Conservation (phyloP, 2,113 vertebrate species). For the Nansenia antarctica region DNA sequence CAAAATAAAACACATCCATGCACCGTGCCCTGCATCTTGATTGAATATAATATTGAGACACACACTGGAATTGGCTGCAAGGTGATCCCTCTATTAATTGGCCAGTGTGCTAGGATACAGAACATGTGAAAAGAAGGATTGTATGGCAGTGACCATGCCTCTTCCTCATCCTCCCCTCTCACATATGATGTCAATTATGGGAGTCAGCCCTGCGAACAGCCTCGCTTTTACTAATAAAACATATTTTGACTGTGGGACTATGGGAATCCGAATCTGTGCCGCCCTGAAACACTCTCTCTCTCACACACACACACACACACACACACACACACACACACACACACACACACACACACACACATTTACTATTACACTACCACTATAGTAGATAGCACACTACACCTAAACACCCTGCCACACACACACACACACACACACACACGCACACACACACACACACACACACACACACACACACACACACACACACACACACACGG, state of each 20-base stretch:
- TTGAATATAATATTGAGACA: not conserved
- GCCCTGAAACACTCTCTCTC: not conserved
- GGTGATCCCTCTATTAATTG: slow-evolving; percentile 11
- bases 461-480: slow-evolving; percentile 19
- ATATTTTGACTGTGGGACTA: slow-evolving; percentile 32
- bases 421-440: not conserved
- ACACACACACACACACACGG: not conserved
- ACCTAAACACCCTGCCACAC: not conserved
- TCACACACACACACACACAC: slow-evolving; percentile 7
- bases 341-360: not conserved
- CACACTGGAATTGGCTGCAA: not conserved
- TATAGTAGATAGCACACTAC: too few relatives aligned
- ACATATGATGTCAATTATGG: slow-evolving; percentile 40
- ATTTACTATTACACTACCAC: too few relatives aligned
- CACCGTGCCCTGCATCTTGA: not conserved
- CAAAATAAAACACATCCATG: not conserved
- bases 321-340: not conserved
- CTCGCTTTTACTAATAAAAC: slow-evolving; percentile 4
- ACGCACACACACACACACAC: not conserved
- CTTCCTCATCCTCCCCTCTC: slow-evolving; percentile 3
- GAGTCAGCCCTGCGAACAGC: slow-evolving; percentile 14
- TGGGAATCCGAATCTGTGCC: slow-evolving; percentile 12
- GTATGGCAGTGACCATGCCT: not conserved
- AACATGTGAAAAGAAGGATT: slow-evolving; percentile 24
- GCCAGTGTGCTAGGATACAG: not conserved